Conservation (phyloP, 2,113 vertebrate species). For the Macrotis lagotis region DNA sequence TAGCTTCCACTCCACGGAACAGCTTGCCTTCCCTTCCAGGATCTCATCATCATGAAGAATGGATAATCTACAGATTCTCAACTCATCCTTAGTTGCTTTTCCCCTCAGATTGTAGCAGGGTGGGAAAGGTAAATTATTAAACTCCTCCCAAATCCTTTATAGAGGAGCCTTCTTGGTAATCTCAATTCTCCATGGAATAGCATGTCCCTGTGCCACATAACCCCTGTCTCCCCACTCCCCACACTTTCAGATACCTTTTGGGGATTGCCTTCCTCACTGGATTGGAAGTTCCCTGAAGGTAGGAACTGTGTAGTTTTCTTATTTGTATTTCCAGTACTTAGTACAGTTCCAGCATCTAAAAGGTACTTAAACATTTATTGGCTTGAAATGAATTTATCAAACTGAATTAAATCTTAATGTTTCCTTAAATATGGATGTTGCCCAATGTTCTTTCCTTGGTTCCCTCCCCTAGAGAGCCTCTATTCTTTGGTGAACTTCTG, state of each 20-base stretch:
- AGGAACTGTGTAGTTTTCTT: background rate
- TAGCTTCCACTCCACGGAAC: background rate
- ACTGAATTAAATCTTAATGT: background rate
- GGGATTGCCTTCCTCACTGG: background rate
- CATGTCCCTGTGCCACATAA: background rate
- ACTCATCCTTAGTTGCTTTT: background rate
- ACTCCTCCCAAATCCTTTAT: background rate
- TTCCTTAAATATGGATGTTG: background rate
- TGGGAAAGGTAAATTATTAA: background rate
- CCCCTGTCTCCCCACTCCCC: background rate
- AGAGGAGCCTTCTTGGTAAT: background rate
- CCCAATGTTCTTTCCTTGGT: background rate
- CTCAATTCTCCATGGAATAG: background rate
- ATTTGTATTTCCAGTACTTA: background rate
- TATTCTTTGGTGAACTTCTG: background rate
- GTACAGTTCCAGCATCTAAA: background rate
- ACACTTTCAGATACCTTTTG: background rate
- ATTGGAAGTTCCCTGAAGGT: background rate
- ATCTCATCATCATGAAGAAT: background rate
- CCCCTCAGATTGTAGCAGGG: background rate
- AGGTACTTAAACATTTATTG: background rate
- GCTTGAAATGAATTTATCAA: background rate
- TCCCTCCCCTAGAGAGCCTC: background rate
- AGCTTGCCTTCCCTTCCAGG: background rate
- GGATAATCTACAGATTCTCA: background rate